phyloP scores from a whole-genome alignment of 2,797 vertebrate genomes.

The Acanthornis magna region DNA sequence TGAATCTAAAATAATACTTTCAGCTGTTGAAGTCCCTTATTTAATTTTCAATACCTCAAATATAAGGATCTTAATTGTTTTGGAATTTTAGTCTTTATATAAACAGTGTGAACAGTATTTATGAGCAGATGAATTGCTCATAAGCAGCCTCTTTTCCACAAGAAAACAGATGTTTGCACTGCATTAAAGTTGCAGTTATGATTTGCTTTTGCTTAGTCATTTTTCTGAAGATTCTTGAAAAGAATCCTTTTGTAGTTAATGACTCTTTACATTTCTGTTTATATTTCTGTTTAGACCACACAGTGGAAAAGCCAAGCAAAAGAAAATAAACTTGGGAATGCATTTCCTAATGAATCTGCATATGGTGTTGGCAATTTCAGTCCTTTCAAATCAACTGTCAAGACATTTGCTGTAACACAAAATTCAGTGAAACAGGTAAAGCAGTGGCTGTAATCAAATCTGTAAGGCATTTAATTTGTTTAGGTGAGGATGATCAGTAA shows the following conservation, averaged over 20 bases:
- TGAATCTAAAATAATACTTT: not conserved
- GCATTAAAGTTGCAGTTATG: not conserved
- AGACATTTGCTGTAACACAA: constrained; percentile 61
- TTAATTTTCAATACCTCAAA: not conserved
- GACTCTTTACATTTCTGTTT: not conserved
- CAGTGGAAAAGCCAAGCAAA: constrained; percentile 78
- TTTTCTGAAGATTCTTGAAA: not conserved
- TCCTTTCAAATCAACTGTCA: constrained; percentile 72
- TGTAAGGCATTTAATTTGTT: not conserved
- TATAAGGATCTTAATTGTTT: not conserved
- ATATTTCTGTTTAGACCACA: constrained; percentile 58
- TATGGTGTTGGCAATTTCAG: constrained; percentile 69
- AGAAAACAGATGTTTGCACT: not conserved
- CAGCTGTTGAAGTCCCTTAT: not conserved
- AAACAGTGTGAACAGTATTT: not conserved
- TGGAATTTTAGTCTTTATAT: not conserved
- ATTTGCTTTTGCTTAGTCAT: not conserved
- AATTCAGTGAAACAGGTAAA: constrained; percentile 75
- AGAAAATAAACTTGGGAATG: constrained; percentile 72
- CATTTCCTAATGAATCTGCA: constrained; percentile 67
- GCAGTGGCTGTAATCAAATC: not conserved
- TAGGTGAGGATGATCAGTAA: not conserved
- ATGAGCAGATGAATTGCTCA: not conserved
- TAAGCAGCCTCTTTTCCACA: not conserved
- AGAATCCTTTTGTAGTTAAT: not conserved